phyloP scores from a whole-genome alignment of 2,797 vertebrate genomes.

The Fundulus diaphanus region DNA sequence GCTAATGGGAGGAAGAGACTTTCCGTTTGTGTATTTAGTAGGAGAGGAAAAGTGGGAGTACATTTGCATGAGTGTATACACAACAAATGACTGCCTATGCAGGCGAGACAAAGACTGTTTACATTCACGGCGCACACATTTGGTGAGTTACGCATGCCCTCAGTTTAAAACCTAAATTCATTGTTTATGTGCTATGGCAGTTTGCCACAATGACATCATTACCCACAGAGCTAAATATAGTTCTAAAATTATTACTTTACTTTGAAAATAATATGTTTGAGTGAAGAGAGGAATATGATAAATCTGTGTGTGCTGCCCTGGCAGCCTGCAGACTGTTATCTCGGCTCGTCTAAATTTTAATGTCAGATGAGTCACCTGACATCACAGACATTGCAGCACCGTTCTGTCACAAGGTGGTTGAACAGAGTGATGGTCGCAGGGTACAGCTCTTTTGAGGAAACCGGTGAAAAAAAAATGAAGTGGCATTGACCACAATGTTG shows the following conservation, averaged over 20 bases:
- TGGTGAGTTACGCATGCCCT: constrained; percentile 38
- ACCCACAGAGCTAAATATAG: constrained; percentile 34
- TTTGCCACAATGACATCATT: constrained; percentile 35
- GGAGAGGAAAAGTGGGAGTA: not conserved
- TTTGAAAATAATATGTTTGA: constrained; percentile 22
- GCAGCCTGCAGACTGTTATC: not conserved
- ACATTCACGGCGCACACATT: constrained; percentile 32
- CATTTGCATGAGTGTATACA: constrained; percentile 42
- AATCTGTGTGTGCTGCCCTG: constrained; percentile 17
- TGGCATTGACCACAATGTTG: not conserved
- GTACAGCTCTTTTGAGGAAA: not conserved
- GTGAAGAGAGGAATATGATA: constrained; percentile 12
- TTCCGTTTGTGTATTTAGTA: constrained; percentile 1
- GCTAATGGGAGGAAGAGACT: constrained; percentile 30
- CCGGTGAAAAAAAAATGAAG: not conserved
- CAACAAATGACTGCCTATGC: constrained; percentile 38
- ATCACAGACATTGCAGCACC: not conserved
- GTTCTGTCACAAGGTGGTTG: not conserved
- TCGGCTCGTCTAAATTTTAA: constrained; percentile 37
- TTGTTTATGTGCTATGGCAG: constrained; percentile 40
- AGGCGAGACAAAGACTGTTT: constrained; percentile 52
- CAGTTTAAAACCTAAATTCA: constrained; percentile 33
- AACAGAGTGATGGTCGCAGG: not conserved
- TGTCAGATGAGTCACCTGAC: constrained; percentile 27
- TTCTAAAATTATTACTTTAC: constrained; percentile 34